phyloP scores from a whole-genome alignment of 1,140 invertebrate species.

The Atta texana region DNA sequence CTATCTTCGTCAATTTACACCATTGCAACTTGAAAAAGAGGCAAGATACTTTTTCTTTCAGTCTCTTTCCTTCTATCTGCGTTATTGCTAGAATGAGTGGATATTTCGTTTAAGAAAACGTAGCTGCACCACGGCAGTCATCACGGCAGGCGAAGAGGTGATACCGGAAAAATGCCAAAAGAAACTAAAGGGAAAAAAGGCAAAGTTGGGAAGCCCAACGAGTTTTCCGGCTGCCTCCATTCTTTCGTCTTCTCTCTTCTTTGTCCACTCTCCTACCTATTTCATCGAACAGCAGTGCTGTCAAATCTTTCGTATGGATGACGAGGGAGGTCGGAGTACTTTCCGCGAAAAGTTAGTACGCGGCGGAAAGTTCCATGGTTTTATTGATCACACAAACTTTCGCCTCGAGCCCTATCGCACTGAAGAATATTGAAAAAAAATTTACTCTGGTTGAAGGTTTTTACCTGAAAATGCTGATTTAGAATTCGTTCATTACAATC shows the following conservation, averaged over 20 bases:
- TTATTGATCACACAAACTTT: constrained; percentile 72
- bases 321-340: constrained; percentile 46
- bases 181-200: constrained; percentile 64
- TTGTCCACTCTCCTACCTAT: constrained; percentile 43
- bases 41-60: constrained; percentile 13
- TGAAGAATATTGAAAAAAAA: constrained; percentile 64
- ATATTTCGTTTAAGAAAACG: constrained; percentile 46
- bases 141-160: neutral
- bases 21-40: constrained; percentile 39
- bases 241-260: constrained; percentile 52
- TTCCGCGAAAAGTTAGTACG: constrained; percentile 65
- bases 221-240: constrained; percentile 61
- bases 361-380: constrained; percentile 68
- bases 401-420: constrained; percentile 15
- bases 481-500: constrained; percentile 46
- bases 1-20: constrained; percentile 43
- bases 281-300: constrained; percentile 70
- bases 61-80: constrained; percentile 26
- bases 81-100: constrained; percentile 67
- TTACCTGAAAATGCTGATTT: constrained; percentile 35
- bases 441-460: constrained; percentile 3
- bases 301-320: constrained; percentile 68
- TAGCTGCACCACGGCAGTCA: neutral
- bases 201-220: constrained; percentile 66
- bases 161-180: constrained; percentile 50